Conservation (phyloP, 1,140 invertebrate species). For the Mamestra configurata region DNA sequence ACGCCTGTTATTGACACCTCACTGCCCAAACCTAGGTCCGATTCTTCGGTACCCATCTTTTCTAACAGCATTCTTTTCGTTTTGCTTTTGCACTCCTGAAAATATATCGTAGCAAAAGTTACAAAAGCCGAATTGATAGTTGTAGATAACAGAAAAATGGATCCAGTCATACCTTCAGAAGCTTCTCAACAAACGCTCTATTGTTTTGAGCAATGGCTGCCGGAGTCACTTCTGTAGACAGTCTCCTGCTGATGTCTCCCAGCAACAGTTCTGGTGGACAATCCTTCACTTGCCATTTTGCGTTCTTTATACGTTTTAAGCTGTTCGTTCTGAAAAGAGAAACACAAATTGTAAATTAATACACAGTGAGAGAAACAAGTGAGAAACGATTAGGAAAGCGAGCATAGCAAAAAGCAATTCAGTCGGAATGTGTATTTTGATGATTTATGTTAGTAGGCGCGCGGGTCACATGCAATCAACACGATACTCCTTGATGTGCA, state of each 20-base stretch:
- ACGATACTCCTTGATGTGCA: neutral
- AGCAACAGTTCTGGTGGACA: slow-evolving; percentile 87
- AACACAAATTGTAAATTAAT: neutral
- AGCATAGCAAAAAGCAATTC: slow-evolving; percentile 41
- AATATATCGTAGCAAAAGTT: neutral
- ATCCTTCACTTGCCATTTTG: slow-evolving; percentile 89
- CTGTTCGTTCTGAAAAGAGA: slow-evolving; percentile 88
- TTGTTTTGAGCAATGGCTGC: slow-evolving; percentile 98
- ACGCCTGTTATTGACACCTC: slow-evolving; percentile 90
- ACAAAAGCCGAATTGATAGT: neutral
- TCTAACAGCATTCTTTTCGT: slow-evolving; percentile 99
- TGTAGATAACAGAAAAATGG: neutral
- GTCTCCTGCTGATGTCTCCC: slow-evolving; percentile 79
- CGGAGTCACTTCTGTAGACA: slow-evolving; percentile 91
- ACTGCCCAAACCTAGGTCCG: slow-evolving; percentile 90
- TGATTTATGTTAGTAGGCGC: neutral
- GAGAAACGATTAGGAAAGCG: neutral
- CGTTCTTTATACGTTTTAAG: slow-evolving; percentile 89
- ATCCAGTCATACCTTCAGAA: slow-evolving; percentile 93
- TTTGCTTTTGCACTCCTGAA: slow-evolving; percentile 96
- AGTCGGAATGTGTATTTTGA: neutral
- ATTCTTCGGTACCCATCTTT: slow-evolving; percentile 98
- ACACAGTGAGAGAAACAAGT: neutral
- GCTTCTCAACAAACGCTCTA: slow-evolving; percentile 99
- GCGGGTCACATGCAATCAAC: slow-evolving; percentile 17